Conservation (phyloP, 2,888 invertebrate genomes). For the Oeneis ivallda region DNA sequence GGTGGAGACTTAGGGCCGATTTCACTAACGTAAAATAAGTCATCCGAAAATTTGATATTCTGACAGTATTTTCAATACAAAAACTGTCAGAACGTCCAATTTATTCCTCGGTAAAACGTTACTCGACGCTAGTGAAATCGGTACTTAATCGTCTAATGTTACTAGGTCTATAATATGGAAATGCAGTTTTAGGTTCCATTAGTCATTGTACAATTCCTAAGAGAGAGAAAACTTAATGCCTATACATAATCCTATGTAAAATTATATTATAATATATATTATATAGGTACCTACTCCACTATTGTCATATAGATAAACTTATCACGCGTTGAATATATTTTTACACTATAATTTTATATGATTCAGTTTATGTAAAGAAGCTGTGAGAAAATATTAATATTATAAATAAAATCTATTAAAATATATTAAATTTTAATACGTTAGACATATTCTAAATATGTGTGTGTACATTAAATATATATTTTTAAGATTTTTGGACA, state of each 20-base stretch:
- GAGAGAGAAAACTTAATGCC: constrained; percentile 64
- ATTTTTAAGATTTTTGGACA: neutral
- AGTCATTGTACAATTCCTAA: constrained; percentile 61
- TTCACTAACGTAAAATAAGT: no score
- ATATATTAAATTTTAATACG: constrained; percentile 44
- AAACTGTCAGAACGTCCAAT: no score
- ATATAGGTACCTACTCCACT: no score
- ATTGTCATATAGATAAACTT: constrained; percentile 45
- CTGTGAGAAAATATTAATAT: constrained; percentile 33
- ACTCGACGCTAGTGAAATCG: no score
- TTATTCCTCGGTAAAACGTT: no score
- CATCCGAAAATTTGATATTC: no score
- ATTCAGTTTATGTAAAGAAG: constrained; percentile 45
- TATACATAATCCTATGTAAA: constrained; percentile 30
- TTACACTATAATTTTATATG: constrained; percentile 62
- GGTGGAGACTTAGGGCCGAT: no score
- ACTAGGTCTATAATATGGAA: no score
- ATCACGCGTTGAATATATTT: constrained; percentile 60
- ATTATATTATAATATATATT: constrained; percentile 21
- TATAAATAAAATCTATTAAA: constrained; percentile 34
- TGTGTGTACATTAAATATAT: constrained; percentile 4
- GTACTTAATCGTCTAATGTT: no score
- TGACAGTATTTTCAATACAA: no score
- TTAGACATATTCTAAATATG: neutral
- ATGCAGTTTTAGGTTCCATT: constrained; percentile 22